Base-by-base conservation (phyloP, 1,140 invertebrate species). In the Calephelis nemesis region DNA sequence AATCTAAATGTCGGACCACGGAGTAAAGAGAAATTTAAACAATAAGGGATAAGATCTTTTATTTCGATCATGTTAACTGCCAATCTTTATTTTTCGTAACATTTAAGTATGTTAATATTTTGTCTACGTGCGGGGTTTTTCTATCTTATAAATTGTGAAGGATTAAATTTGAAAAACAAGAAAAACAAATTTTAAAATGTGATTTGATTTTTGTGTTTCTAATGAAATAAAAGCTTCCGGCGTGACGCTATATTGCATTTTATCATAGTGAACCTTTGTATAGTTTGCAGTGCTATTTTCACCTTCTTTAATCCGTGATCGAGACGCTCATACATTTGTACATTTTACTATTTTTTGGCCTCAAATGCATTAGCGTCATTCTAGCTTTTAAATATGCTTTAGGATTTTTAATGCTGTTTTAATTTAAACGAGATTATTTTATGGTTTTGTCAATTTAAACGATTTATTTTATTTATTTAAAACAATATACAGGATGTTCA, bases 381-480 rank as follows among this genome's bases (percentile, higher is more conserved):
- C 75, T 81, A 81, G 85, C 85, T 83, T 87, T 86, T 79, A 84
- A 78, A 69, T 83, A 82, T 85, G 84, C 82, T 83, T 84, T 79
- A 66, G 73, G 63, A 74, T 70, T 71, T 67, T 82, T 82, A 76
- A 76, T 73, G 65, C 5, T 39, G 48, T 75, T 74, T 78, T 69
- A 70, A 75, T 78, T 79, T 73, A 72, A 74, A 81, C 74, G 87
- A 89, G 87, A 89, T 89, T 89, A 89, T 86, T 89, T 90, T 74
- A 83, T 84, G 45, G 10, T 66, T 60, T 60, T 19, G 54, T 19
- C 40, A 45, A 40, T 52, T 67, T 47, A 63, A 62, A 63, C 39
- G 58, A 52, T 60, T 60, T 60, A 60, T 12, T 60, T 60, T 40
- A 60, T 42, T 8, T 12, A 60, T n/a, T n/a, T 3, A 58, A n/a